phyloP scores from a whole-genome alignment of 2,113 vertebrate genomes.

The Oenanthe melanoleuca region DNA sequence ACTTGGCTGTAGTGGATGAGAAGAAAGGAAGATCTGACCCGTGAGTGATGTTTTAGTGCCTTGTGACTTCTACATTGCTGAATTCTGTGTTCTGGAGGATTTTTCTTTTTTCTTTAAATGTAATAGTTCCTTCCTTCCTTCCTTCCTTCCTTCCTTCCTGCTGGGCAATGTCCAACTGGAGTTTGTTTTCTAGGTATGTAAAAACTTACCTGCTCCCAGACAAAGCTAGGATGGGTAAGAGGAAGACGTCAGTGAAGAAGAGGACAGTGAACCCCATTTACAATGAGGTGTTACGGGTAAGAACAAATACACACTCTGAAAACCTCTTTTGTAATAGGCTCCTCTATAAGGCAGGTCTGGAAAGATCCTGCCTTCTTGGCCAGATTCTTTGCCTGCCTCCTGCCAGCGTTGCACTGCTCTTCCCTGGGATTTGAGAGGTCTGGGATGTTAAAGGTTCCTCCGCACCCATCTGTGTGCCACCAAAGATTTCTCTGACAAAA shows the following conservation, averaged over 20 bases:
- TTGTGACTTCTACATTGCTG: not conserved
- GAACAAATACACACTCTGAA: not conserved
- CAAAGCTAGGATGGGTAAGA: slow-evolving; percentile 78
- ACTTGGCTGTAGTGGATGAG: slow-evolving; percentile 75
- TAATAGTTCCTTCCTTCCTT: too few relatives aligned
- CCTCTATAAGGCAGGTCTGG: not conserved
- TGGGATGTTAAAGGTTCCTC: not conserved
- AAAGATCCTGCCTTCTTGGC: not conserved
- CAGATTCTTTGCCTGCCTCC: not conserved
- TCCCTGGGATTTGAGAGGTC: not conserved
- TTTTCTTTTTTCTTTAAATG: not conserved
- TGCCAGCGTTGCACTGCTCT: not conserved
- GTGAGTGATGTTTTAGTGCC: slow-evolving; percentile 51
- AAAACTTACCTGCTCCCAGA: slow-evolving; percentile 78
- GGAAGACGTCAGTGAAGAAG: slow-evolving; percentile 76
- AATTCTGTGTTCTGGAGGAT: not conserved
- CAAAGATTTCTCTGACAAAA: not conserved
- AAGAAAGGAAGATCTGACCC: slow-evolving; percentile 76
- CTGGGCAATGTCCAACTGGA: not conserved
- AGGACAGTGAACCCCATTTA: slow-evolving; percentile 73
- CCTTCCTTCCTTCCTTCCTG: too few relatives aligned
- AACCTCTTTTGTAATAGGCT: not conserved
- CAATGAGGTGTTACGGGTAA: slow-evolving; percentile 74
- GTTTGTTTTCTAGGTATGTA: slow-evolving; percentile 63
- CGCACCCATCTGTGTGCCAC: not conserved